Base-by-base conservation (phyloP, 2,888 invertebrate species). In the Nomada ferruginata region DNA sequence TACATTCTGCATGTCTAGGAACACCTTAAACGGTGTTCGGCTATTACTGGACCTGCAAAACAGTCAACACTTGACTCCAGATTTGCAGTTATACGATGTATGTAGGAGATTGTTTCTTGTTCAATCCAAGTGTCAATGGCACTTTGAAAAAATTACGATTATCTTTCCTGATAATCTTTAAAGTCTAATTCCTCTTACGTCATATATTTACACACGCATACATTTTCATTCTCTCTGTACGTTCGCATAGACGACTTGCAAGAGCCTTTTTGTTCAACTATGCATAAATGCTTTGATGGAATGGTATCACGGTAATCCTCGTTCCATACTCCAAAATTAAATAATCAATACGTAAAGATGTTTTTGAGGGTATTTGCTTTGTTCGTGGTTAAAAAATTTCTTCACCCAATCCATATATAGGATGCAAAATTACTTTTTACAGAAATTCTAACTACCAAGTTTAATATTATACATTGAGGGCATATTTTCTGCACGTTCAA, bases 41-140 rank as follows among this genome's bases (percentile, higher is more conserved):
- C 77, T 84, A 85, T 82, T 92, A 89, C 88, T 82, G 89, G 89
- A 93, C 91, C 93, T 93, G 92, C 79, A 93, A 93, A 93, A 93
- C 85, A 92, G 90, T 91, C 90, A 89, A 89, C 89, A 87, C 91
- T 93, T 92, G 91, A 92, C 91, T 91, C 88, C 77, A 82, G 84
- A 86, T 84, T 81, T 82, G 82, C 75, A 79, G 76, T 29, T 81
- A 77, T 57, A 79, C 70, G 73, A 77, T 71, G 76, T 75, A 53
- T 71, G 76, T 75, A 53, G 72, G 15, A 79, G 68, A 73, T 77
- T 65, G 69, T 77, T 79, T 36, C 82, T 69, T 74, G 75, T 83
- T 85, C 57, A 70, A 84, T 70, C 75, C 71, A 63, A 60, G 78
- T 65, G 73, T 86, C 73, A 73, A 59, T 60, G 80, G 79, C 73